These are phyloP conservation scores for Sorex araneus DNA, from an alignment of 2,113 vertebrate species.

Conservation along the genomic window DNA sequence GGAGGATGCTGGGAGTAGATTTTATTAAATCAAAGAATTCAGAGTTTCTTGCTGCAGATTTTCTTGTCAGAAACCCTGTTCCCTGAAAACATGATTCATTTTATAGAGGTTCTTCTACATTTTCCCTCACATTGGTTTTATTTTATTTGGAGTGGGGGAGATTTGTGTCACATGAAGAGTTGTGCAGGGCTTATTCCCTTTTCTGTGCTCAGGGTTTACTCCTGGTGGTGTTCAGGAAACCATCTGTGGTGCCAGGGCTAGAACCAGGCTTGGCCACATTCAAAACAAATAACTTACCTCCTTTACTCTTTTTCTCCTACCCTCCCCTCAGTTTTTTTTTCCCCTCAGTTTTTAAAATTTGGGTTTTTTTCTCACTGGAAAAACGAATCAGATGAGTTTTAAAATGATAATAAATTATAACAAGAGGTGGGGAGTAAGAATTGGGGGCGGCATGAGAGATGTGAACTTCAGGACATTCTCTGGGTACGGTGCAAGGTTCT, in stretches of 20 bases:
- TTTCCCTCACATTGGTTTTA: not conserved
- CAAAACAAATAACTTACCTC: no score
- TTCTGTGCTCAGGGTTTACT: no score
- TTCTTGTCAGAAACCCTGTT: not conserved
- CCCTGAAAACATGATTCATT: not conserved
- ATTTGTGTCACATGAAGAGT: no score
- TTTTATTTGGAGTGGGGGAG: no score
- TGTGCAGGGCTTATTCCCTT: no score
- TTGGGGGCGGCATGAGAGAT: no score
- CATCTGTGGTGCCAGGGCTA: no score
- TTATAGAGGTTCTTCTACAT: not conserved
- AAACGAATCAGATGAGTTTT: not conserved
- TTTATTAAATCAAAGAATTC: not conserved
- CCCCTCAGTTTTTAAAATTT: not conserved
- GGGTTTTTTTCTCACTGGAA: not conserved
- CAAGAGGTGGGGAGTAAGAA: not conserved
- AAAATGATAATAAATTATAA: not conserved
- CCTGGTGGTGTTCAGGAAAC: no score
- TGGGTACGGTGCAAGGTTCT: no score
- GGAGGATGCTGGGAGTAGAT: not conserved
- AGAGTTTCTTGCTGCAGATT: not conserved
- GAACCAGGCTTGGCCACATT: no score
- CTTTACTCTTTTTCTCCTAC: no score
- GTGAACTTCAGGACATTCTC: no score
- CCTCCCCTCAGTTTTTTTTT: not conserved